Evolutionary conservation across 2,797 vertebrate genomes (phyloP).

Genomic region (Anisognathus igniventris): DNA sequence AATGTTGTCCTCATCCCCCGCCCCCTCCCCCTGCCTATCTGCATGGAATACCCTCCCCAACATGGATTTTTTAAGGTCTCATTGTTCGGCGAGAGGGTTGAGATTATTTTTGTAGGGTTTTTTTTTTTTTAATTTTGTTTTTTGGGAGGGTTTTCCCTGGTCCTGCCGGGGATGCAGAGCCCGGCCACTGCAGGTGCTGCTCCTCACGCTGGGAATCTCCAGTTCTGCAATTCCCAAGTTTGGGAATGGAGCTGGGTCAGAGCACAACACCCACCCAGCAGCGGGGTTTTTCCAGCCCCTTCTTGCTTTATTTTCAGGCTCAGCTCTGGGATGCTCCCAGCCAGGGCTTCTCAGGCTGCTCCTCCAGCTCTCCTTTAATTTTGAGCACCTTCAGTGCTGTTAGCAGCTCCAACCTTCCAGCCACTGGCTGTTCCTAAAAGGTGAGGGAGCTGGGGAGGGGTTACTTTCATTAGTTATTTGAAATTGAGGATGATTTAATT

Average conservation of each 20-base stretch:
- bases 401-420: neutral
- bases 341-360: neutral
- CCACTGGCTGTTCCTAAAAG: neutral
- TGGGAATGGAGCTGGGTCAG: slow-evolving; percentile 26
- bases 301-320: neutral
- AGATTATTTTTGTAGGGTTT: neutral
- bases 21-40: slow-evolving; percentile 29
- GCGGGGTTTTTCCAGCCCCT: neutral
- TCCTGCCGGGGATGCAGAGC: neutral
- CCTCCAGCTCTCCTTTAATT: slow-evolving; percentile 11
- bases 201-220: slow-evolving; percentile 2
- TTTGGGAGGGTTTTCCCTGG: neutral
- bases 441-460: slow-evolving; percentile 41
- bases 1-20: neutral
- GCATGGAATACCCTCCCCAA: neutral
- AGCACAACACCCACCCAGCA: slow-evolving; percentile 25
- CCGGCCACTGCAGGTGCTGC: neutral
- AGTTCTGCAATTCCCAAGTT: slow-evolving; percentile 34
- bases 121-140: neutral
- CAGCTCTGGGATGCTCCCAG: neutral
- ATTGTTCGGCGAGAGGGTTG: slow-evolving; percentile 23
- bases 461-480: slow-evolving; percentile 9
- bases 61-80: slow-evolving; percentile 45
- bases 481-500: neutral
- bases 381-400: slow-evolving; percentile 22